Base-by-base conservation (phyloP, 2,113 vertebrate species). In the Vimba vimba region DNA sequence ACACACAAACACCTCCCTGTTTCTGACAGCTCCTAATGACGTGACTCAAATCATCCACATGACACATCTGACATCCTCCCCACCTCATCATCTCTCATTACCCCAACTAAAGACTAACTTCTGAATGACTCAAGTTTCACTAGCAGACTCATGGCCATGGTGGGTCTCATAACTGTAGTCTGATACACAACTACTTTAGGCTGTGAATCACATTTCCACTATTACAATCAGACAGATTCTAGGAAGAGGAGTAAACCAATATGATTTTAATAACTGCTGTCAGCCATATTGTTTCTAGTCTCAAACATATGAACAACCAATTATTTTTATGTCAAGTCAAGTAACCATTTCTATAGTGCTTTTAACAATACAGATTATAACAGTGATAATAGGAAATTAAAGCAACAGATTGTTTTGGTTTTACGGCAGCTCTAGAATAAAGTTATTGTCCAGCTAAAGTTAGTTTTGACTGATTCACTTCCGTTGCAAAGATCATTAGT, bases 41-140 rank as follows among this genome's bases (percentile, higher is more conserved):
- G 4, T 33, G 75, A 69, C 25, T 77, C 50, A 33, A 82, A 68
- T 69, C 9, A 68, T 33, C 4, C 39, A 69, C 47, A 77, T 82
- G 62, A 82, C 62, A 82, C 62, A 82, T 50, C 59, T 66, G 13
- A 81, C 60, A 66, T 33, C 17, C 57, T 17, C 43, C 43, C 43
- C 12, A 10, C 60, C 4, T 64, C 39, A 75, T 25, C 39, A 75
- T 27, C 45, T 76, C 25, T 66, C 43, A 66, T 50, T 81, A 66
- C 9, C n/a, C 66, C 21, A 39, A 69, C 66, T 15, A 52, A 57
- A 69, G 33, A 39, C 23, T 9, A 43, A 60, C 77, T 17, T 79
- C 12, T 81, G 39, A 80, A 45, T 15, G 23, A 36, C 59, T 80
- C 23, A 64, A 45, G 13, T 30, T 52, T 52, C 45, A 15, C 55